Evolutionary conservation across 2,888 invertebrate genomes (phyloP).

Genomic region (Aelia acuminata): DNA sequence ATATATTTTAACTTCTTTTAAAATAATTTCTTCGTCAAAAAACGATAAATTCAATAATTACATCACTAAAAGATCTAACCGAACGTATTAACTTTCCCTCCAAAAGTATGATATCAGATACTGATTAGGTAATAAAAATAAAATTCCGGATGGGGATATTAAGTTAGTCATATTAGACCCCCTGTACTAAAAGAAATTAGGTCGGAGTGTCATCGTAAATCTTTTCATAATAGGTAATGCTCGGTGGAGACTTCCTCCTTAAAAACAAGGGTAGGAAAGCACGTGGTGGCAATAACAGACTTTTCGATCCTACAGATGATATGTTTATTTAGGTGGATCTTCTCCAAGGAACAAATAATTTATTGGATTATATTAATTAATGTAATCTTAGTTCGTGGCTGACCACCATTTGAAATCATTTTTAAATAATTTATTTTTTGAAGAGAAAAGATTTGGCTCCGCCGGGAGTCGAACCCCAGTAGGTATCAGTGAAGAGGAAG

Average conservation of each 20-base stretch:
- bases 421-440: too few relatives aligned
- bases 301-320: background rate
- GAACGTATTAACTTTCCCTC: background rate
- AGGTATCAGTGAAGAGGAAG: too few relatives aligned
- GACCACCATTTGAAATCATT: too few relatives aligned
- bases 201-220: background rate
- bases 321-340: too few relatives aligned
- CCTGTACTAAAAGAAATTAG: background rate
- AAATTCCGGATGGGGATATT: background rate
- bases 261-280: background rate
- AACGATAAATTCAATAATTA: too few relatives aligned
- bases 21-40: too few relatives aligned
- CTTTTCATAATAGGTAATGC: background rate
- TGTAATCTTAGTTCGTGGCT: too few relatives aligned
- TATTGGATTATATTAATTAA: too few relatives aligned
- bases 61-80: background rate
- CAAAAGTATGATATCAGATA: background rate
- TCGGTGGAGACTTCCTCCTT: background rate
- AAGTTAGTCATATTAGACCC: background rate
- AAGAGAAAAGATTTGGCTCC: too few relatives aligned
- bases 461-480: too few relatives aligned
- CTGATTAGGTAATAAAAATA: background rate
- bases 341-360: too few relatives aligned
- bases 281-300: background rate
- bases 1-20: too few relatives aligned